Percentiles rank a stretch among this genome's conserved stretches.
phyloP scores from a whole-genome alignment of 2,797 vertebrate species.

The Cossypha niveicapilla region DNA sequence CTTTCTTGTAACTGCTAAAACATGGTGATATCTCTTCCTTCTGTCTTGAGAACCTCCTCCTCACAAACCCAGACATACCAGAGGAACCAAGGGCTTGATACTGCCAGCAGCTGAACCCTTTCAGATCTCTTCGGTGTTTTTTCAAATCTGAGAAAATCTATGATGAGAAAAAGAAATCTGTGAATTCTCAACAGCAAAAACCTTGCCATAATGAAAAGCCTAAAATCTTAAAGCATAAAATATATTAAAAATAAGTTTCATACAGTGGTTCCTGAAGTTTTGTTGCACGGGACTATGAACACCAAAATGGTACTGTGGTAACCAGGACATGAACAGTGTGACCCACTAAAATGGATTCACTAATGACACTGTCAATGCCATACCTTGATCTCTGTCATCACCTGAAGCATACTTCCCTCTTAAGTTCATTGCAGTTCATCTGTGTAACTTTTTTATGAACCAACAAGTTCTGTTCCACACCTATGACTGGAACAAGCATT shows the following conservation, averaged over 20 bases:
- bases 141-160: slow-evolving; percentile 12
- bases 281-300: neutral
- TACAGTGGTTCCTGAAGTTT: neutral
- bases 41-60: slow-evolving; percentile 45
- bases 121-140: neutral
- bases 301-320: neutral
- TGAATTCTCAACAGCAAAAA: neutral
- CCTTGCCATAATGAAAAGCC: neutral
- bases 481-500: neutral
- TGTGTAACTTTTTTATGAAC: slow-evolving; percentile 11
- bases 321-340: neutral
- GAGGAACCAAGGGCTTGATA: slow-evolving; percentile 32
- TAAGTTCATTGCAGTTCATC: slow-evolving; percentile 16
- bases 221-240: neutral
- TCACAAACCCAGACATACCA: slow-evolving; percentile 26
- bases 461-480: neutral
- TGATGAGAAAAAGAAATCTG: neutral
- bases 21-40: slow-evolving; percentile 45
- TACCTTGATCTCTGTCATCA: neutral
- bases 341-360: neutral
- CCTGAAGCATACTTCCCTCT: neutral
- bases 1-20: slow-evolving; percentile 59
- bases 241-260: neutral
- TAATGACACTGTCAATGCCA: neutral
- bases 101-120: slow-evolving; percentile 34